These are phyloP conservation scores for Heliothis peltigera DNA, from an alignment of 2,888 invertebrate genomes.

Conservation along the genomic window DNA sequence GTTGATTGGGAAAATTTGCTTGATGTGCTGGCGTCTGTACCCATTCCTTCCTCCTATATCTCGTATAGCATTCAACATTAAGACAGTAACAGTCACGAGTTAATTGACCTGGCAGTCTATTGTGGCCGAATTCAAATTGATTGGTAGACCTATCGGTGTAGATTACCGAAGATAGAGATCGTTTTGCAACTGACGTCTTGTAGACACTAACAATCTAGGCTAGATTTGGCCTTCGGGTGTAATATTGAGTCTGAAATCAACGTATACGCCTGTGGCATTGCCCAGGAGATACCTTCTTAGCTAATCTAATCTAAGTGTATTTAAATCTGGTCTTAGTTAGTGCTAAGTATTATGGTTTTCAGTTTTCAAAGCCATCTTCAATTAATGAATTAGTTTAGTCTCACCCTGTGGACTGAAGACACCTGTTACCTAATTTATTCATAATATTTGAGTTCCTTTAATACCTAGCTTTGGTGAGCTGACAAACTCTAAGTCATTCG, in stretches of 20 bases:
- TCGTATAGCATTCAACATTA: constrained; percentile 29
- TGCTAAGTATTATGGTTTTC: too few species aligned
- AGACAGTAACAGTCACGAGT: constrained; percentile 49
- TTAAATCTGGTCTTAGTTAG: too few species aligned
- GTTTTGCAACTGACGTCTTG: constrained; percentile 4
- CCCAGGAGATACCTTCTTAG: too few species aligned
- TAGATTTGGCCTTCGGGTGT: neutral
- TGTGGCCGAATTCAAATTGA: constrained; percentile 11
- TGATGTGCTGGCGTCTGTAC: too few species aligned
- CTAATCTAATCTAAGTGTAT: too few species aligned
- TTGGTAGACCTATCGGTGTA: constrained; percentile 2
- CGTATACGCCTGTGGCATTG: too few species aligned
- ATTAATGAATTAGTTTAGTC: neutral
- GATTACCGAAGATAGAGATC: neutral
- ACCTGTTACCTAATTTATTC: constrained; percentile 52
- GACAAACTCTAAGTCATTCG: constrained; percentile 39
- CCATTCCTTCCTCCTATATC: neutral
- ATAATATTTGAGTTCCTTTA: constrained; percentile 48
- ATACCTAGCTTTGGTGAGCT: constrained; percentile 28
- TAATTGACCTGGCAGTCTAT: constrained; percentile 40
- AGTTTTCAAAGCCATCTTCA: too few species aligned
- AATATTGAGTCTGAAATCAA: neutral
- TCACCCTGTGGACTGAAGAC: neutral
- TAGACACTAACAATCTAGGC: neutral
- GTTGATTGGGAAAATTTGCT: too few species aligned